Evolutionary conservation across 2,113 vertebrate genomes (phyloP).

Genomic region (Eublepharis macularius): DNA sequence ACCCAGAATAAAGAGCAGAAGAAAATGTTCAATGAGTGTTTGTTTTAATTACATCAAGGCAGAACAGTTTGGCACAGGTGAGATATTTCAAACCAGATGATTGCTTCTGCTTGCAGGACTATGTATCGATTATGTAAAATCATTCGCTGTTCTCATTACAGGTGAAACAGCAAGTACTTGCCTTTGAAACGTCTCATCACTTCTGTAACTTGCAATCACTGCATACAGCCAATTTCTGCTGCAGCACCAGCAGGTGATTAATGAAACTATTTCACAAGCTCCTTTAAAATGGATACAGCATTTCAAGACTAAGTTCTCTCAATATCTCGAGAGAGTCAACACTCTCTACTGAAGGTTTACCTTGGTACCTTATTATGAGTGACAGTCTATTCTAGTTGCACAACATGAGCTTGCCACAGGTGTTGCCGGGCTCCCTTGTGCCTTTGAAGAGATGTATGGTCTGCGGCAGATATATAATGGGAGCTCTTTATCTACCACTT

Average conservation of each 20-base stretch:
- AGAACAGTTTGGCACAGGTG: neutral
- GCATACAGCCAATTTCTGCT: slow-evolving; percentile 36
- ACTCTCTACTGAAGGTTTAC: neutral
- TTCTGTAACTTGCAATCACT: slow-evolving; percentile 26
- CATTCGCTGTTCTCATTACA: slow-evolving; percentile 23
- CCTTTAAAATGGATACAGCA: slow-evolving; percentile 37
- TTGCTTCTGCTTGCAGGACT: slow-evolving; percentile 39
- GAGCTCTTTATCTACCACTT: neutral
- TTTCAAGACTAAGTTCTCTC: slow-evolving; percentile 22
- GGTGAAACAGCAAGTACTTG: slow-evolving; percentile 34
- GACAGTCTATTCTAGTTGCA: neutral
- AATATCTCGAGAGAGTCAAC: slow-evolving; percentile 3
- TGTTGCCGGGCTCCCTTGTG: neutral
- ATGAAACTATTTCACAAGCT: slow-evolving; percentile 54
- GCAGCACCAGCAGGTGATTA: slow-evolving; percentile 43
- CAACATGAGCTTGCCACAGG: neutral
- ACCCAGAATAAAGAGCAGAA: neutral
- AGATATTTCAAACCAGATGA: slow-evolving; percentile 26
- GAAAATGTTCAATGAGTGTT: neutral
- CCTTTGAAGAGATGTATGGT: neutral
- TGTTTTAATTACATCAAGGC: neutral
- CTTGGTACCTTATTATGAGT: slow-evolving; percentile 9
- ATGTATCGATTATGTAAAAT: slow-evolving; percentile 29
- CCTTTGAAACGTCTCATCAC: slow-evolving; percentile 29
- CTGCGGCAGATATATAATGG: neutral